Base-by-base conservation (phyloP, 1,140 invertebrate species). In the Ectropis grisescens region DNA sequence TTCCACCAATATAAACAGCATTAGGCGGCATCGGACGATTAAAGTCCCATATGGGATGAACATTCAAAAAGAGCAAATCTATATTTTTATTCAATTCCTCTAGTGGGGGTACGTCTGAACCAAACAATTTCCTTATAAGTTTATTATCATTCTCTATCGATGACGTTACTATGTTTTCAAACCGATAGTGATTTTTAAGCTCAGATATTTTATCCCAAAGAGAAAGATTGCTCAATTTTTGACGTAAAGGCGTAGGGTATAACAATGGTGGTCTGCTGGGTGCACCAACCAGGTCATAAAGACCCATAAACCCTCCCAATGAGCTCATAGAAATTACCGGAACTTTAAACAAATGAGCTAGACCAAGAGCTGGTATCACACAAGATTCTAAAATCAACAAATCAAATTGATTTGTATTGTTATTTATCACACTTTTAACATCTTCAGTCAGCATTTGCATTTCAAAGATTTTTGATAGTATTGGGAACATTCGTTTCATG, bases 1-100 rank as follows among this genome's bases (percentile, higher is more conserved):
- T 62, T 1, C 86, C 86, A 0, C 87, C 87, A 9, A 89, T 62
- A 41, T 87, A 85, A 9, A 88, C 65, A 13, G 87, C 71, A 51
- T 76, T 85, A 1, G 85, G 83, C 0, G 85, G 44, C 14, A 82
- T 59, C 0, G 86, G 84, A 6, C 75, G 61, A 0, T 84, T 71
- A 12, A 76, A 71, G 12, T 80, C 74, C 4, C 87, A 48, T 0
- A 82, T 74, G 13, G 82, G 82, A 48, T 89, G 83, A 11, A 65
- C 79, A 39, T 89, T 89, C 0, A 86, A 53, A 16, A 89, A 56
- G 10, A 88, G 51, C 42, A 86, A 42, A 2, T 80, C 31, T 6
- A 64, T 48, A 13, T 67, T 57, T 4, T 54, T 40, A 10, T 30
- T 36, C 8, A 69, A 33, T 10, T 56, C 49, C 13, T 11, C 27